phyloP scores from a whole-genome alignment of 2,888 invertebrate species.

The Steinernema carpocapsae region DNA sequence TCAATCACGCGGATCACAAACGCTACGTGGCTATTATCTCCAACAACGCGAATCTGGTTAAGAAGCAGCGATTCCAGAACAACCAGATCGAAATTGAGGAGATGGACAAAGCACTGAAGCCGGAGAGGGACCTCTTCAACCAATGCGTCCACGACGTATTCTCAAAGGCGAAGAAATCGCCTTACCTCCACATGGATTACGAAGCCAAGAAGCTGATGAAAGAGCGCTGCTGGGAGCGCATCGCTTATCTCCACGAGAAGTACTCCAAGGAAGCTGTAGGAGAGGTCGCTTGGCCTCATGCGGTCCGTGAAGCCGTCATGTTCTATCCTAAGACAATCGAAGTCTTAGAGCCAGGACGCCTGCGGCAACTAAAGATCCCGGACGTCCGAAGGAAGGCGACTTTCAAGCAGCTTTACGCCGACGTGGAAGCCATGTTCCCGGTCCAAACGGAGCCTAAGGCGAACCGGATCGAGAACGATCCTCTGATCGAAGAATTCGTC shows the following conservation, averaged over 20 bases:
- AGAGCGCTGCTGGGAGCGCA: neutral
- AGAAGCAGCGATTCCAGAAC: neutral
- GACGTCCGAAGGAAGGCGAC: conserved; percentile 18
- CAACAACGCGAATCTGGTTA: neutral
- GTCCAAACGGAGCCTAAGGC: neutral
- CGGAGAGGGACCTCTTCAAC: neutral
- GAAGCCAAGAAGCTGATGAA: neutral
- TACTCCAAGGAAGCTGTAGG: neutral
- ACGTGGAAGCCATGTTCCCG: neutral
- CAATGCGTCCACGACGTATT: neutral
- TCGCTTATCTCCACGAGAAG: neutral
- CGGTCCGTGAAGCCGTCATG: neutral
- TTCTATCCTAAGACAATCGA: neutral
- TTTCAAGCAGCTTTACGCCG: neutral
- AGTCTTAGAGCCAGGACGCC: neutral
- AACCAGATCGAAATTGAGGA: neutral
- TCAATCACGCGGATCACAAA: neutral
- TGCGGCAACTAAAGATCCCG: neutral
- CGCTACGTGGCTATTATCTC: conserved; percentile 25
- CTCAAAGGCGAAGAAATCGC: conserved; percentile 8
- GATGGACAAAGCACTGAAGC: neutral
- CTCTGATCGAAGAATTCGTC: neutral
- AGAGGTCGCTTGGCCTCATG: neutral
- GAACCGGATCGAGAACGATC: conserved; percentile 23
- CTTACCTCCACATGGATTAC: conserved; percentile 1